These are phyloP conservation scores for Sebastes fasciatus DNA, from an alignment of 2,113 vertebrate genomes.

Conservation along the genomic window DNA sequence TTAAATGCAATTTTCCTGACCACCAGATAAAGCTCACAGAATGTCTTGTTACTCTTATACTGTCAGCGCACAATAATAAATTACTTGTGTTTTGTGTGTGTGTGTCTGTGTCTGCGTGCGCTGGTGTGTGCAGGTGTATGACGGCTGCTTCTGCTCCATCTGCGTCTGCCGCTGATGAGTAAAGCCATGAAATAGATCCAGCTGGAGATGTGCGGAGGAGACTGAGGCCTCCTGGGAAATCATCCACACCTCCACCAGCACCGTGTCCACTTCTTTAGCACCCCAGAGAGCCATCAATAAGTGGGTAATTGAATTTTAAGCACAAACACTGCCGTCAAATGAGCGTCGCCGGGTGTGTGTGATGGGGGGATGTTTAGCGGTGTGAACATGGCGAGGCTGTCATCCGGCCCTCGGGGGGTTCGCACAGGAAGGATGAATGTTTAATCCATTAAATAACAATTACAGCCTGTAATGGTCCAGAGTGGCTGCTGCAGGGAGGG, in stretches of 20 bases:
- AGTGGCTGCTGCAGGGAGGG: slow-evolving; percentile 56
- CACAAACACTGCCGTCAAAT: slow-evolving; percentile 94
- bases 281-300: slow-evolving; percentile 99
- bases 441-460: slow-evolving; percentile 99
- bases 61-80: slow-evolving; percentile 24
- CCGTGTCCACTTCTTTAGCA: slow-evolving; percentile 94
- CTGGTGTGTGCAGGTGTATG: slow-evolving; percentile 71
- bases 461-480: slow-evolving; percentile 81
- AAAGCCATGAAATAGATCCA: slow-evolving; percentile 82
- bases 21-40: background rate
- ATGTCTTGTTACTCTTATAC: background rate
- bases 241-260: slow-evolving; percentile 83
- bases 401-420: slow-evolving; percentile 86
- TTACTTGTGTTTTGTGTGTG: background rate
- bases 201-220: slow-evolving; percentile 94
- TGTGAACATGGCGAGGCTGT: slow-evolving; percentile 85
- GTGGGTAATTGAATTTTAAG: slow-evolving; percentile 99
- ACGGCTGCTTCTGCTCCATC: slow-evolving; percentile 69
- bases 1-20: background rate
- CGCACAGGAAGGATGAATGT: slow-evolving; percentile 93
- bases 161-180: slow-evolving; percentile 73
- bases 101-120: slow-evolving; percentile 34
- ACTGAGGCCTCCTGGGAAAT: slow-evolving; percentile 93
- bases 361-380: slow-evolving; percentile 84
- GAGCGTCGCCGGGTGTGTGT: slow-evolving; percentile 50